phyloP scores from a whole-genome alignment of 2,113 vertebrate genomes.

The Tragulus kanchil region DNA sequence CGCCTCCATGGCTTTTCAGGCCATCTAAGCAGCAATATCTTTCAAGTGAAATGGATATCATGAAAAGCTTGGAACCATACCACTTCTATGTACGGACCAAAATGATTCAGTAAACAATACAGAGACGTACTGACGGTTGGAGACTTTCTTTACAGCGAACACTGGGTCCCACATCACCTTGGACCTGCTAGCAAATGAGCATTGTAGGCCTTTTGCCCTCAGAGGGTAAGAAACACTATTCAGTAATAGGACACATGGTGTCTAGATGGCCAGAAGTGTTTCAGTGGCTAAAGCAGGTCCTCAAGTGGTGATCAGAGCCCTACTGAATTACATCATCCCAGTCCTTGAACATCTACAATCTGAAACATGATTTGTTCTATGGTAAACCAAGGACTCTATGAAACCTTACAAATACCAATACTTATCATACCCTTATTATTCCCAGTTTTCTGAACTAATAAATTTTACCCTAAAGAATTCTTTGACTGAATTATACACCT shows the following conservation, averaged over 20 bases:
- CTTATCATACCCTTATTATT: background rate
- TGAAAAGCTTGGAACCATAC: background rate
- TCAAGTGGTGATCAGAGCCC: background rate
- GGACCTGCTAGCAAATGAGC: background rate
- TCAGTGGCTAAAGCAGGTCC: background rate
- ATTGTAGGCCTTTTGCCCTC: background rate
- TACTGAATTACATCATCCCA: background rate
- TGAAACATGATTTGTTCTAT: background rate
- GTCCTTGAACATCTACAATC: slow-evolving; percentile 11
- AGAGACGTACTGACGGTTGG: background rate
- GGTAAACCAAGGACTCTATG: background rate
- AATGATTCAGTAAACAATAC: background rate
- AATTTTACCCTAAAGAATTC: slow-evolving; percentile 1
- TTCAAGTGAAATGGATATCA: background rate
- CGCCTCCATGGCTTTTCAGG: background rate
- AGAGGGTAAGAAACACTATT: background rate
- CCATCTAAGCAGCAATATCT: background rate
- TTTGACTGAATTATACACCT: background rate
- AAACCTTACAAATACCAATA: background rate
- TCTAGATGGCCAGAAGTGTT: background rate
- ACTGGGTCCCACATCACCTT: background rate
- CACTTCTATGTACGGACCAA: background rate
- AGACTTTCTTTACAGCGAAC: background rate
- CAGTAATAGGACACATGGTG: background rate
- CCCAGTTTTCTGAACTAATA: background rate